Base-by-base conservation (phyloP, 1,140 invertebrate species). In the Lutraria rhynchaena region DNA sequence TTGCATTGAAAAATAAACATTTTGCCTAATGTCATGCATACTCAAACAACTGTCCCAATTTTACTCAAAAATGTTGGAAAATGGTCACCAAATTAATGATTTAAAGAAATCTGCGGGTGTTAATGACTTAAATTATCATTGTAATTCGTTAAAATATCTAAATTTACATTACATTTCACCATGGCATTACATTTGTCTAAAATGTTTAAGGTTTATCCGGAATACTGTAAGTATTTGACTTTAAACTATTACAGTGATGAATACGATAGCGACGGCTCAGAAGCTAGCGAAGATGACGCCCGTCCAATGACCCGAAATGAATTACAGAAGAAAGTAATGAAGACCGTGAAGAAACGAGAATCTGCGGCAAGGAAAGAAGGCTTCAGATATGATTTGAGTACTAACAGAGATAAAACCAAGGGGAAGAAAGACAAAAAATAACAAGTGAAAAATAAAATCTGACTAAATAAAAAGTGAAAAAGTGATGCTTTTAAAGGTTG, bases 301-400 rank as follows among this genome's bases (percentile, higher is more conserved):
- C 60, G 89, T 77, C 92, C 92, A 27, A 81, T 92, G 69, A 92
- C 91, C 0, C 49, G 90, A 51, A 87, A 85, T 35, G 92, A 92
- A 71, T 80, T 92, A 29, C 88, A 90, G 67, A 82, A 86, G n/a
- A 88, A 88, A 83, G 92, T 92, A 11, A 89, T 92, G 85, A 92
- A 92, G 67, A 91, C 91, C 3, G 92, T 92, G 9, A 87, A 88
- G 70, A 92, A 92, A 82, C 85, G 91, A 53, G 92, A 92, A 83
- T 87, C 86, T 15, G 90, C 90, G 1, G 90, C 89, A 27, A 85
- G 80, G 41, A 90, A 89, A 74, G 88, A 92, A 53, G 89, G 87
- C 11, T 87, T 87, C 67, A 87, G 88, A 81, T 92, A 91, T 75
- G 91, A 92, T 75, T 74, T 92, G 35, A 87, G 89, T 19, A 88